A percentile compares a stretch with the other conserved stretches of the same genome.
Evolutionary conservation across 2,113 vertebrate genomes (phyloP).

Genomic region (Trogon surrucura): DNA sequence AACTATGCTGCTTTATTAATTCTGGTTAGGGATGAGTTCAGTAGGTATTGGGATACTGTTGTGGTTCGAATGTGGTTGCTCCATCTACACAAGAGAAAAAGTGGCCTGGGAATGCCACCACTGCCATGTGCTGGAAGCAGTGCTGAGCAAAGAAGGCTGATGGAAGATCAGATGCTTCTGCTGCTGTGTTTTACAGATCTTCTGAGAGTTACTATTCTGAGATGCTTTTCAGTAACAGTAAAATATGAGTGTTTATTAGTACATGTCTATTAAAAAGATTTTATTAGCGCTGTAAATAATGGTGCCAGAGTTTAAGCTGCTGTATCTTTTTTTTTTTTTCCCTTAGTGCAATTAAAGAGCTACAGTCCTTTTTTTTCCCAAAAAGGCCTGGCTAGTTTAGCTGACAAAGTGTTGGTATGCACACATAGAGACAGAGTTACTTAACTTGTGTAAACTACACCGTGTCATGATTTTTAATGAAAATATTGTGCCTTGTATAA

Average conservation of each 20-base stretch:
- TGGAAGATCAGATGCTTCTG: background rate
- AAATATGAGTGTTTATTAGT: background rate
- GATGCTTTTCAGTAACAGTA: background rate
- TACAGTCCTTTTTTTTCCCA: background rate
- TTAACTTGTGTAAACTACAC: background rate
- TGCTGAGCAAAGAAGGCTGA: accelerated
- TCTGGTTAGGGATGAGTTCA: background rate
- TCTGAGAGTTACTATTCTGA: background rate
- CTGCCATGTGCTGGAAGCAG: background rate
- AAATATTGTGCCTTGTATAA: background rate
- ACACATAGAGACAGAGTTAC: background rate
- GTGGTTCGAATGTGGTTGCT: background rate
- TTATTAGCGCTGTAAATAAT: background rate
- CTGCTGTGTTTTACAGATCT: background rate
- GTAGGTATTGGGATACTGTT: background rate
- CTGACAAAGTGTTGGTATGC: background rate
- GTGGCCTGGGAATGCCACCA: background rate
- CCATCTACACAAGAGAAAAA: background rate
- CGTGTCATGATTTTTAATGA: background rate
- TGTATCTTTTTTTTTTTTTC: background rate
- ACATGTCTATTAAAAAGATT: background rate
- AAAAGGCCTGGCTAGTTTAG: background rate
- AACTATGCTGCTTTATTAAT: background rate
- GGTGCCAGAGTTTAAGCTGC: background rate
- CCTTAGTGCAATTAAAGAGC: background rate